Conservation (phyloP, 2,797 vertebrate genomes). For the Lophotriccus pileatus region DNA sequence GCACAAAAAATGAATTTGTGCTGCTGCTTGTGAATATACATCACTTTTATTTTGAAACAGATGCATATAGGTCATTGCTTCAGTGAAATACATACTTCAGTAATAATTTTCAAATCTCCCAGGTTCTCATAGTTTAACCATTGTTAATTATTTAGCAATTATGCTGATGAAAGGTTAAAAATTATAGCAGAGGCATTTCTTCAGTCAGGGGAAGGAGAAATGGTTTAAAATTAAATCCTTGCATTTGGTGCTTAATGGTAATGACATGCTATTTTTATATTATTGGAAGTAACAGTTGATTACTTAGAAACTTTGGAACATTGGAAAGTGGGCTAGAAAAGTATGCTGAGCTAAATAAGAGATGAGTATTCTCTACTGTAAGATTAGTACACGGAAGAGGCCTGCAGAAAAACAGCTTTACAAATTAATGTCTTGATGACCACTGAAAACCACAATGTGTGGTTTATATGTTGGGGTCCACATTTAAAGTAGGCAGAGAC, state of each 20-base stretch:
- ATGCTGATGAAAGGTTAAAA: slow-evolving; percentile 72
- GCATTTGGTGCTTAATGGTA: slow-evolving; percentile 55
- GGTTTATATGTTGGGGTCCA: not conserved
- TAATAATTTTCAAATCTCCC: slow-evolving; percentile 63
- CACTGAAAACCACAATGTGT: not conserved
- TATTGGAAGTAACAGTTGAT: slow-evolving; percentile 65
- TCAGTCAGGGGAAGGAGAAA: slow-evolving; percentile 34
- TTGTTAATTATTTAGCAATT: slow-evolving; percentile 74
- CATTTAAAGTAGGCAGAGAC: not conserved
- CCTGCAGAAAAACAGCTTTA: not conserved
- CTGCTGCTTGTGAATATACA: not conserved
- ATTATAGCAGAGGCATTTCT: slow-evolving; percentile 59
- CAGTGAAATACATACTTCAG: slow-evolving; percentile 36
- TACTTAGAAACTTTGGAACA: slow-evolving; percentile 46
- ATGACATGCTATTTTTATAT: slow-evolving; percentile 68
- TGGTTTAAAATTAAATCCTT: slow-evolving; percentile 65
- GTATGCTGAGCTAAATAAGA: not conserved
- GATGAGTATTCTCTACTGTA: not conserved
- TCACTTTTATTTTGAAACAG: slow-evolving; percentile 47
- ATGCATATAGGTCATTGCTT: slow-evolving; percentile 37
- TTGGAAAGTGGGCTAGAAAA: slow-evolving; percentile 33
- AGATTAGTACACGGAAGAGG: not conserved
- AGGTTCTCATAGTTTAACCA: slow-evolving; percentile 61
- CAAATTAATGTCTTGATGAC: not conserved
- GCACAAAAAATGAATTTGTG: not conserved